Evolutionary conservation across 2,888 invertebrate genomes (phyloP).

Genomic region (Andricus quercusramuli): DNA sequence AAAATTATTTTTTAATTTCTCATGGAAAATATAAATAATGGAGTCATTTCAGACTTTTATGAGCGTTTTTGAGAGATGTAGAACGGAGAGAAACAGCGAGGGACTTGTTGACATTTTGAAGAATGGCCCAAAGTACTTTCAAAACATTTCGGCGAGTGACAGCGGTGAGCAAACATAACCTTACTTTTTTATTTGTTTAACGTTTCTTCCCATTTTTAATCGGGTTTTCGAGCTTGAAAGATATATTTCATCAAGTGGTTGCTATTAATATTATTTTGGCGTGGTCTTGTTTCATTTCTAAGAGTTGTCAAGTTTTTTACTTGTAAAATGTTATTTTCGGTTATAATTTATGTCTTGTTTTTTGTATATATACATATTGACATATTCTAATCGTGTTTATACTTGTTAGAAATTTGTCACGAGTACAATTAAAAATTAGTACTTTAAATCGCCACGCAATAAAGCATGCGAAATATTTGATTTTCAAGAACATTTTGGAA

Average conservation of each 20-base stretch:
- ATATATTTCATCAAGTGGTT: background rate
- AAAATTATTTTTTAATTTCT: background rate
- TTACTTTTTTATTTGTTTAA: background rate
- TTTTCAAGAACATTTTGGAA: no score
- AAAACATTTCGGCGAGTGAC: constrained; percentile 20
- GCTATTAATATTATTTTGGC: background rate
- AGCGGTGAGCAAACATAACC: constrained; percentile 29
- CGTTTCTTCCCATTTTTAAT: background rate
- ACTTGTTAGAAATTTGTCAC: no score
- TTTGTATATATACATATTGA: no score
- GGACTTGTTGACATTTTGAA: constrained; percentile 17
- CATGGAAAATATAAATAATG: background rate
- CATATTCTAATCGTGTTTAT: no score
- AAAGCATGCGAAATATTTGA: no score
- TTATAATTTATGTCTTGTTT: no score
- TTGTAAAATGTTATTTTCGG: no score
- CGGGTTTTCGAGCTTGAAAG: background rate
- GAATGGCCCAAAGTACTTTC: constrained; percentile 17
- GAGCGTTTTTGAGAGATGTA: constrained; percentile 20
- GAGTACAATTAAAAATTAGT: no score
- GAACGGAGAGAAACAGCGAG: background rate
- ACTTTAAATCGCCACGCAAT: no score
- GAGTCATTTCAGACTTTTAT: constrained; percentile 27
- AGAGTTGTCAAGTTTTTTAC: no score
- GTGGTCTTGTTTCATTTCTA: background rate